Percentiles rank a stretch among this genome's conserved stretches.
phyloP scores from a whole-genome alignment of 2,113 vertebrate species.

The Numida meleagris region DNA sequence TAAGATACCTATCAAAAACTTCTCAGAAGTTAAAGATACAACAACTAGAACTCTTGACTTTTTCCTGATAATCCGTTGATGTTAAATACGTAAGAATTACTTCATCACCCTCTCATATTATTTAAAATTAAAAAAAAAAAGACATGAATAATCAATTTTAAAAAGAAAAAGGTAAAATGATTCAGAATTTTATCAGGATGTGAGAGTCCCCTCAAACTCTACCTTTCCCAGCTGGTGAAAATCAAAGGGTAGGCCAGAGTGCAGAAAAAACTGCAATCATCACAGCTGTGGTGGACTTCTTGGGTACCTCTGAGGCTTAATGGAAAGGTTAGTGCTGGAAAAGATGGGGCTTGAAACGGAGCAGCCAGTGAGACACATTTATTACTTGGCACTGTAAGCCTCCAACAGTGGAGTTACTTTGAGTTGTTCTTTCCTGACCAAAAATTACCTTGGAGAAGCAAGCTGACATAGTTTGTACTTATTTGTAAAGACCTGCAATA shows the following conservation, averaged over 20 bases:
- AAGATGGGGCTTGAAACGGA: background rate
- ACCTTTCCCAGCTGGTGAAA: background rate
- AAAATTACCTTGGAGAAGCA: background rate
- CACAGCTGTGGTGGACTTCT: background rate
- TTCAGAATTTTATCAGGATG: background rate
- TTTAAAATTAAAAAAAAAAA: background rate
- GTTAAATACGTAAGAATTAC: background rate
- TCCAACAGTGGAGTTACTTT: background rate
- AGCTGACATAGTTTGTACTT: background rate
- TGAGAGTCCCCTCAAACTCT: background rate
- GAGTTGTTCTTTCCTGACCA: background rate
- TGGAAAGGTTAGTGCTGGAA: background rate
- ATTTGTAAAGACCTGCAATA: background rate
- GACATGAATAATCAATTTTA: background rate
- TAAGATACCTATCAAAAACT: background rate
- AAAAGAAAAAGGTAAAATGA: background rate
- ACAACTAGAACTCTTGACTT: background rate
- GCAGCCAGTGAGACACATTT: fast-evolving
- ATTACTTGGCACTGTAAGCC: background rate
- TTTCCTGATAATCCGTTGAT: background rate
- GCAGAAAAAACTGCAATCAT: background rate
- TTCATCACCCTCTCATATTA: background rate
- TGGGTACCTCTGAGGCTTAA: background rate
- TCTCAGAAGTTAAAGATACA: background rate
- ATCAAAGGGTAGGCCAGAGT: background rate